Evolutionary conservation across 2,888 invertebrate species (phyloP).

Genomic region (Dysmachus trigonus): DNA sequence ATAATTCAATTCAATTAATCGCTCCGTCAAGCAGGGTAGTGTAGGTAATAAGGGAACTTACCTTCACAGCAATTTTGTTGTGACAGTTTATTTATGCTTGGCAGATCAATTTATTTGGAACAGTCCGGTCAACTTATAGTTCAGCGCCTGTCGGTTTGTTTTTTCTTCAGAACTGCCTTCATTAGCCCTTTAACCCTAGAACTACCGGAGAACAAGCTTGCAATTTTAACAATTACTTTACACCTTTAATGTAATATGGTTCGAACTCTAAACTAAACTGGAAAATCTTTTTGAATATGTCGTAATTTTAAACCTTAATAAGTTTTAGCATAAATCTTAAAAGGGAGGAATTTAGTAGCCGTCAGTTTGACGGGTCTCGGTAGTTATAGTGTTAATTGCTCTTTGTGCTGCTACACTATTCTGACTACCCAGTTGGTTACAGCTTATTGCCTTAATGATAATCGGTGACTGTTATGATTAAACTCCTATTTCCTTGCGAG

Average conservation of each 20-base stretch:
- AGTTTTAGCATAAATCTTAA: no score
- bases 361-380: no score
- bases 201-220: no score
- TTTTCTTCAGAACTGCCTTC: not conserved
- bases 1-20: conserved; percentile 21
- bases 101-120: not conserved
- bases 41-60: not conserved
- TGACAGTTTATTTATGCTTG: conserved; percentile 10
- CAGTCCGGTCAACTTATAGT: not conserved
- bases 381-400: no score
- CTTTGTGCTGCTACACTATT: not conserved
- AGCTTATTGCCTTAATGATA: not conserved
- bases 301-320: no score
- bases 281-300: no score
- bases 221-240: no score
- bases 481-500: no score
- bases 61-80: not conserved
- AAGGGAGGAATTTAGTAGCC: no score
- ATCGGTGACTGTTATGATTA: not conserved
- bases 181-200: not conserved
- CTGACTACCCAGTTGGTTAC: not conserved
- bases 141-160: not conserved
- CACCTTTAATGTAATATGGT: no score
- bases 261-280: no score
- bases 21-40: not conserved